These are phyloP conservation scores for Passer domesticus DNA, from an alignment of 2,113 vertebrate species.

Conservation along the genomic window DNA sequence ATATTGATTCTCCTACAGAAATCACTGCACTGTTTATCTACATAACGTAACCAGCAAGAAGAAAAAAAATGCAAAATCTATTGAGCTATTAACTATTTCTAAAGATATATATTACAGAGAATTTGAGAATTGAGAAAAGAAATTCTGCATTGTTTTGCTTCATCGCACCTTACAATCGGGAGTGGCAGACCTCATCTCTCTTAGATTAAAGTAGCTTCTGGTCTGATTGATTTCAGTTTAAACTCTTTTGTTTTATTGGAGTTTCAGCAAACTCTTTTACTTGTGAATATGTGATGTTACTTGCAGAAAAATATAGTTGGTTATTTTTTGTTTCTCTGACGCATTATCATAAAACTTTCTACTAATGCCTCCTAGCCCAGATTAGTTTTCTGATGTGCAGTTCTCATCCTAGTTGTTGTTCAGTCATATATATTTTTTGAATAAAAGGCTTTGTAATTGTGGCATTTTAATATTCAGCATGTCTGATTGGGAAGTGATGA, in stretches of 20 bases:
- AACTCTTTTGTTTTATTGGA: background rate
- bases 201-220: background rate
- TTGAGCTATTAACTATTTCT: background rate
- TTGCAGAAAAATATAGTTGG: background rate
- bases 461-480: background rate
- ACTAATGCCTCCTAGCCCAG: background rate
- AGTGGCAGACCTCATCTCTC: background rate
- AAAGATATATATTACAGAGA: background rate
- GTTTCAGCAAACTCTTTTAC: background rate
- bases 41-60: background rate
- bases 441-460: background rate
- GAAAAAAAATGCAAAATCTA: background rate
- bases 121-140: background rate
- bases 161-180: background rate
- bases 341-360: constrained; percentile 52
- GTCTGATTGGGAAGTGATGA: background rate
- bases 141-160: background rate
- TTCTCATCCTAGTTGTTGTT: background rate
- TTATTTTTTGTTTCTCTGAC: background rate
- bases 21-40: background rate
- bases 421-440: background rate
- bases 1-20: background rate
- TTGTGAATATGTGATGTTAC: background rate
- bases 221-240: background rate
- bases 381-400: constrained; percentile 2